Percentiles rank a stretch among this genome's conserved stretches.
Evolutionary conservation across 2,888 invertebrate genomes (phyloP).

Genomic region (Aplocera efformata): DNA sequence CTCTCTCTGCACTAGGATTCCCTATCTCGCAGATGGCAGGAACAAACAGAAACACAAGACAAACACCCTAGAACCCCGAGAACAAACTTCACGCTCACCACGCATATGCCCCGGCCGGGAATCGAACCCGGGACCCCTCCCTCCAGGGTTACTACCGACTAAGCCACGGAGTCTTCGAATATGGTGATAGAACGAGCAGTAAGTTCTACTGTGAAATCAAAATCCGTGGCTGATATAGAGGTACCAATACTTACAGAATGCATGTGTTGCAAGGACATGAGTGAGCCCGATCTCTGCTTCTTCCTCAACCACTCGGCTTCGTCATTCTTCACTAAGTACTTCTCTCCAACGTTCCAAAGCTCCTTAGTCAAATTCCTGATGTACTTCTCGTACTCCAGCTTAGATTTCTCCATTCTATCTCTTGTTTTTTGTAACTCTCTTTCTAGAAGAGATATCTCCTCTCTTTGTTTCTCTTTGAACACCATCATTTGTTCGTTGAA

Average conservation of each 20-base stretch:
- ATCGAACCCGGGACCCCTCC: too few relatives aligned
- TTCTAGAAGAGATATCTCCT: constrained; percentile 71
- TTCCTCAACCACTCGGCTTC: constrained; percentile 75
- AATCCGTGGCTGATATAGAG: too few relatives aligned
- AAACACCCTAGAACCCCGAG: too few relatives aligned
- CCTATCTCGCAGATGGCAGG: too few relatives aligned
- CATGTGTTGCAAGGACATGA: constrained; percentile 70
- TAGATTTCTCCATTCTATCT: constrained; percentile 65
- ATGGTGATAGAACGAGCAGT: too few relatives aligned
- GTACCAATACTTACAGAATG: constrained; percentile 56
- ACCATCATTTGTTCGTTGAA: constrained; percentile 82
- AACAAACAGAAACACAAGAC: too few relatives aligned
- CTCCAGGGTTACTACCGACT: too few relatives aligned
- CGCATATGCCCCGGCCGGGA: too few relatives aligned
- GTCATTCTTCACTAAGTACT: constrained; percentile 78
- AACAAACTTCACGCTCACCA: too few relatives aligned
- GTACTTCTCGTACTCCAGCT: constrained; percentile 60
- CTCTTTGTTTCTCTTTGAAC: constrained; percentile 71
- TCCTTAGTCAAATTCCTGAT: constrained; percentile 75
- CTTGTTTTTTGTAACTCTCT: constrained; percentile 75
- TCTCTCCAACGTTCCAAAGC: constrained; percentile 82
- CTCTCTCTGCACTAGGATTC: too few relatives aligned
- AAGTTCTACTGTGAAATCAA: too few relatives aligned
- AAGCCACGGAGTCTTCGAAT: too few relatives aligned
- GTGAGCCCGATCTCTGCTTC: constrained; percentile 58